phyloP scores from a whole-genome alignment of 2,113 vertebrate species.

The Dipodomys ordii region DNA sequence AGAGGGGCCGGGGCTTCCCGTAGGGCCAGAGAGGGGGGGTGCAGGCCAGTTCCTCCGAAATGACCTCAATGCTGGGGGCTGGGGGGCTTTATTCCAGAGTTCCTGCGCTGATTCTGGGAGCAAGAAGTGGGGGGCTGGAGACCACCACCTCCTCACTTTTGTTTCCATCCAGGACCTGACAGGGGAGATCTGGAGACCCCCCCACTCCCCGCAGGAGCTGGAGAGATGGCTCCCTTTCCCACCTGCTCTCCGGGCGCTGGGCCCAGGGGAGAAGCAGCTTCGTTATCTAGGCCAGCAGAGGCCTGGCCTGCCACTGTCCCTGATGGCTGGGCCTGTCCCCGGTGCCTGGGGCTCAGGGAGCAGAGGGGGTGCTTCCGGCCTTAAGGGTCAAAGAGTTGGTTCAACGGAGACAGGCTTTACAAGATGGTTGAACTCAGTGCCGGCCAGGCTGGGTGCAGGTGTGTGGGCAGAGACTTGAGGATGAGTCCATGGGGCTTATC shows the following conservation, averaged over 20 bases:
- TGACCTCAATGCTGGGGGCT: not conserved
- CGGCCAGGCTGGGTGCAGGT: not conserved
- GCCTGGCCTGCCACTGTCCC: not conserved
- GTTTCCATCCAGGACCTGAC: not conserved
- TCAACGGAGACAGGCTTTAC: not conserved
- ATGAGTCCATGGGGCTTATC: not conserved
- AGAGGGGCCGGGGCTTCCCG: not conserved
- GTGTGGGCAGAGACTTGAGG: not conserved
- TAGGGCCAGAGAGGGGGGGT: no score
- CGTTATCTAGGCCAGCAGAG: not conserved
- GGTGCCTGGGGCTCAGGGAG: no score
- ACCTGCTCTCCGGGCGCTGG: accelerated
- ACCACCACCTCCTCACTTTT: no score
- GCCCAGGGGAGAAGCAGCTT: not conserved
- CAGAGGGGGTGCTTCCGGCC: not conserved
- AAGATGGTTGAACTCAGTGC: not conserved
- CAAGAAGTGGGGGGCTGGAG: not conserved
- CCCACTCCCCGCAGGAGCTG: not conserved
- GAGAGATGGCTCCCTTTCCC: no score
- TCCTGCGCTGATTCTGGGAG: not conserved
- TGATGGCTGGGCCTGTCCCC: no score
- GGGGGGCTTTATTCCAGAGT: not conserved
- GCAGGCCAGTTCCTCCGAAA: accelerated
- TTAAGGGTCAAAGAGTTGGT: not conserved
- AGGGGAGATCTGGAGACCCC: no score